phyloP scores from a whole-genome alignment of 2,797 vertebrate genomes.

The Adrianichthys oophorus region DNA sequence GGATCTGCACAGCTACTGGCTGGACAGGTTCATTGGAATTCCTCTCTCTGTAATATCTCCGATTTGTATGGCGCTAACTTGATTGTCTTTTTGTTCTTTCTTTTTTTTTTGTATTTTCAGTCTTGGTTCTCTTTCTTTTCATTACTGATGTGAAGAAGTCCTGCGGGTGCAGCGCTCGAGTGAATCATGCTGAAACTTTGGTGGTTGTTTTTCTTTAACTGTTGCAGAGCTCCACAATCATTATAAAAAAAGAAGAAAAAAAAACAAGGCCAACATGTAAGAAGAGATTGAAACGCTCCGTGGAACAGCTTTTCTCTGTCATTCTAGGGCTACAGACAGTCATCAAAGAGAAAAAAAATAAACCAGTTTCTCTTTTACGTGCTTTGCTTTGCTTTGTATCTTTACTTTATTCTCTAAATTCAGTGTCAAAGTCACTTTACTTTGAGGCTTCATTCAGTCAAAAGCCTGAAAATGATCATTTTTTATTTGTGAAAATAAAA shows the following conservation, averaged over 20 bases:
- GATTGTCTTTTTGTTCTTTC: not conserved
- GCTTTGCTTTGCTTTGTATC: not conserved
- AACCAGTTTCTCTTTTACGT: conserved; percentile 2
- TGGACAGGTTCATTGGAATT: too few relatives aligned
- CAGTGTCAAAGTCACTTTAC: conserved; percentile 1
- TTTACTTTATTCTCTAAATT: not conserved
- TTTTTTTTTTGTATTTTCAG: not conserved
- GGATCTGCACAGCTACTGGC: too few relatives aligned
- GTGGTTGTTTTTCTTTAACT: conserved; percentile 34
- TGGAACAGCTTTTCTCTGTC: conserved; percentile 29
- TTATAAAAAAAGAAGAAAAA: not conserved
- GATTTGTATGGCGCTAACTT: too few relatives aligned
- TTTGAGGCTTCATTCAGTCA: conserved; percentile 1
- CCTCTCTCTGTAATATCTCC: too few relatives aligned
- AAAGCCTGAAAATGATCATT: conserved; percentile 3
- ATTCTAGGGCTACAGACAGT: conserved; percentile 2
- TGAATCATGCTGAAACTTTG: conserved; percentile 10
- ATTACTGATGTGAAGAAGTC: not conserved
- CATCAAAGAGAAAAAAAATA: not conserved
- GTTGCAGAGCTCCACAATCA: conserved; percentile 25
- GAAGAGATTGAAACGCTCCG: conserved; percentile 42
- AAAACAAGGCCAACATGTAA: conserved; percentile 40
- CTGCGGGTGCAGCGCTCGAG: not conserved
- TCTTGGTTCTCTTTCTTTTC: not conserved
- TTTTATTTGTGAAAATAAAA: not conserved